Evolutionary conservation across 2,113 vertebrate species (phyloP), one percentile per base, ranked within the genome.

Genomic region (Platichthys stellatus): DNA sequence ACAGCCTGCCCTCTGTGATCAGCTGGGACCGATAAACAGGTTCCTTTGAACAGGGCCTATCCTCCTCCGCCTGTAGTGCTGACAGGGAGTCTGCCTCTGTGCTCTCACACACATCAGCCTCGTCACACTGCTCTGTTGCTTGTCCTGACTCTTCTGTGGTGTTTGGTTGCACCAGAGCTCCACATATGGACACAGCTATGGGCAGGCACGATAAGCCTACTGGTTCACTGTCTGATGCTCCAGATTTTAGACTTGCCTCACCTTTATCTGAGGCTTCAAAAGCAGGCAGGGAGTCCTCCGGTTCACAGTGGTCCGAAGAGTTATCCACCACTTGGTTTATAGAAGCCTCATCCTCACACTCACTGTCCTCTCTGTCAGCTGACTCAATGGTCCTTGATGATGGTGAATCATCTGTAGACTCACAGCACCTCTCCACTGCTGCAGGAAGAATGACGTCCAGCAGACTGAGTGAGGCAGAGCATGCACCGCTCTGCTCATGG

Each of bases 141-240:
- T 76, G 59, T 60, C 51, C 78, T 59, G 63, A 78, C 28, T 86
- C 86, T 15, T 86, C 82, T 4, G 72, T 14, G 43, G 80, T 83
- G 69, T 90, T 91, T 17, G 47, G 69, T 17, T 85, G 90, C 78
- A 88, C 89, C 73, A 94, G 85, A 9, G 95, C 94, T 38, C 91
- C 91, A 80, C 95, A 95, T 62, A 94, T 67, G 63, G 96, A 95
- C 53, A 93, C 93, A n/a, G 94, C 89, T 47, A 94, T 74, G 13
- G 95, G 94, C 68, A 96, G 86, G 89, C 93, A 96, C 0, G 95
- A 94, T 28, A 95, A 70, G 0, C 79, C 53, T 3, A 92, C 89
- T 0, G 89, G 71, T 14, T 93, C 88, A 1, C 54, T 40, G 63
- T 88, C 88, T 65, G 63, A 57, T 13, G 90, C 78, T 75, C 63